Conservation (phyloP, 2,113 vertebrate species). For the Rhinolophus sinicus region DNA sequence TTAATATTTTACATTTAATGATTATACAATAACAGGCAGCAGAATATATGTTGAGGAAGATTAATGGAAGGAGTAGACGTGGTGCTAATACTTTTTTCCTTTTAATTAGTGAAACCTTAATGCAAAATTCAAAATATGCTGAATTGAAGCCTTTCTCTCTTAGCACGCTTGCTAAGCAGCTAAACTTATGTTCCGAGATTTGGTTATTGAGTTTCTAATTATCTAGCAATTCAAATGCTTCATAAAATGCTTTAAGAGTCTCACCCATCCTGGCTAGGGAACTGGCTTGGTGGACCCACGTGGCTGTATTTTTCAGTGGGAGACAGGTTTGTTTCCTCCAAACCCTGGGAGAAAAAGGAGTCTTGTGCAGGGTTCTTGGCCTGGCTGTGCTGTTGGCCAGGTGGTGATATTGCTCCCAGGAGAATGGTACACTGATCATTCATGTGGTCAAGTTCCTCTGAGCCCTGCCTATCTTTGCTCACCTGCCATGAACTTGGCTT, state of each 20-base stretch:
- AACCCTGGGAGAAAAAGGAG: background rate
- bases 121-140: slow-evolving; percentile 59
- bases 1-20: slow-evolving; percentile 88
- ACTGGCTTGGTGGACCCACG: background rate
- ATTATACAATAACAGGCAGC: slow-evolving; percentile 80
- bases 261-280: background rate
- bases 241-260: background rate
- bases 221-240: slow-evolving; percentile 38
- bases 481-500: slow-evolving; percentile 69
- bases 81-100: slow-evolving; percentile 51
- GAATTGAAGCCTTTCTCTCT: slow-evolving; percentile 37
- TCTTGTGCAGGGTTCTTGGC: background rate
- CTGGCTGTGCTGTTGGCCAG: background rate
- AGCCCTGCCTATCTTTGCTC: slow-evolving; percentile 27
- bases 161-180: background rate
- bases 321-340: background rate
- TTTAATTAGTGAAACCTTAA: slow-evolving; percentile 72
- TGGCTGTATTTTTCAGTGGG: background rate
- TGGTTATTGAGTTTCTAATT: slow-evolving; percentile 66
- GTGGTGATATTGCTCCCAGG: background rate
- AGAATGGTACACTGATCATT: background rate
- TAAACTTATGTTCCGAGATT: slow-evolving; percentile 66
- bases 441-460: slow-evolving; percentile 15
- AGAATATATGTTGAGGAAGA: slow-evolving; percentile 68
- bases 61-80: slow-evolving; percentile 72